Conservation (phyloP, 2,797 vertebrate species). For the Sebastes oblongus region DNA sequence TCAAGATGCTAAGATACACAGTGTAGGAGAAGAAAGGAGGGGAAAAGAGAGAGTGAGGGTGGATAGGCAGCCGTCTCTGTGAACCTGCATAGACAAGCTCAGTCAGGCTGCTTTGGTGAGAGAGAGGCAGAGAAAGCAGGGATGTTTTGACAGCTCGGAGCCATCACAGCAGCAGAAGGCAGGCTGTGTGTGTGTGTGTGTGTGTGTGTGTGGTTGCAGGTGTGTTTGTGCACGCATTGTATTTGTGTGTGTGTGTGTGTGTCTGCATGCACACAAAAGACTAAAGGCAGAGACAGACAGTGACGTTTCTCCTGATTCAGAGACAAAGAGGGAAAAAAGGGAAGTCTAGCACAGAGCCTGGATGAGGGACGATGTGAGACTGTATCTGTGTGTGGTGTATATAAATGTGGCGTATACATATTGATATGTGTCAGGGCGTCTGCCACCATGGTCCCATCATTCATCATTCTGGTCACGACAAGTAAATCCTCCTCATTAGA, state of each 20-base stretch:
- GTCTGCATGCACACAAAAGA: conserved; percentile 43
- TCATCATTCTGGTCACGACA: conserved; percentile 39
- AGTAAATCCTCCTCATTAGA: conserved; percentile 29
- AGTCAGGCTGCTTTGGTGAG: conserved; percentile 65
- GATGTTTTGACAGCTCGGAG: conserved; percentile 83
- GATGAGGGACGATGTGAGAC: conserved; percentile 39
- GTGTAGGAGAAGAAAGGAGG: conserved; percentile 1
- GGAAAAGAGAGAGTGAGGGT: conserved; percentile 33
- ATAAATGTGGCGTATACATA: conserved; percentile 30
- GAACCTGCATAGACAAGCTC: conserved; percentile 74
- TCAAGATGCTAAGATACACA: conserved; percentile 36
- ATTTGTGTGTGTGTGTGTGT: conserved; percentile 36
- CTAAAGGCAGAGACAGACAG: conserved; percentile 60
- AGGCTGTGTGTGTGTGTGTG: conserved; percentile 37
- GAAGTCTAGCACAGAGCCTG: conserved; percentile 39
- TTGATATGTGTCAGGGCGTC: conserved; percentile 39
- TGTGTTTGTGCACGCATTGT: conserved; percentile 50
- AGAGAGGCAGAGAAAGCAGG: conserved; percentile 54
- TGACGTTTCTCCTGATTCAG: conserved; percentile 61
- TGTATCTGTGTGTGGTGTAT: conserved; percentile 40
- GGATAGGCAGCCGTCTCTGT: conserved; percentile 65
- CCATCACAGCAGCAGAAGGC: conserved; percentile 78
- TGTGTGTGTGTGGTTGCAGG: conserved; percentile 37
- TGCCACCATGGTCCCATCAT: conserved; percentile 36
- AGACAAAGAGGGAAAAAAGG: conserved; percentile 50